A percentile compares a stretch with the other conserved stretches of the same genome.
phyloP scores from a whole-genome alignment of 2,888 invertebrate genomes.

The Falcaria lacertinaria region DNA sequence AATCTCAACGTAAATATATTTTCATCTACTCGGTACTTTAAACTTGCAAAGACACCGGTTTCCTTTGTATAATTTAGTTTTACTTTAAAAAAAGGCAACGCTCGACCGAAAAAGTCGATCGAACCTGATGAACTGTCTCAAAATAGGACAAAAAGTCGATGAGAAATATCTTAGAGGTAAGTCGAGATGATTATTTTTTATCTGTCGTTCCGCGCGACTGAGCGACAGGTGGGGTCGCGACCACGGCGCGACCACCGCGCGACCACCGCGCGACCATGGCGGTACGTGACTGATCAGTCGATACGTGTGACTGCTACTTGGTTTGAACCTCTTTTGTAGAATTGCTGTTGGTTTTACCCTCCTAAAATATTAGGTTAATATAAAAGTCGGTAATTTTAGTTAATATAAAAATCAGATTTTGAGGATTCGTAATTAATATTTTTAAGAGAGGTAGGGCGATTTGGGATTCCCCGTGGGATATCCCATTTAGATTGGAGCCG shows the following conservation, averaged over 20 bases:
- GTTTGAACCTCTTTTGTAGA: neutral
- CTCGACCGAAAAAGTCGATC: conserved; percentile 18
- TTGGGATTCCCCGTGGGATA: too few species aligned
- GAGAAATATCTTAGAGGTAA: conserved; percentile 48
- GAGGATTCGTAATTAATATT: too few species aligned
- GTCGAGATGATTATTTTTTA: conserved; percentile 54
- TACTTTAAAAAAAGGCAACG: conserved; percentile 10
- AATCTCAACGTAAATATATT: too few species aligned
- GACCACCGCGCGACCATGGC: conserved; percentile 27
- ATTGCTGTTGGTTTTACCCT: neutral
- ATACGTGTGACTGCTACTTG: conserved; percentile 27
- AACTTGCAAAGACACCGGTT: neutral
- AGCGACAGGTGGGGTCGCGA: conserved; percentile 50
- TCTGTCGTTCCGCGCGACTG: conserved; percentile 49
- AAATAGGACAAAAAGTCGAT: conserved; percentile 50
- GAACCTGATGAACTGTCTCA: conserved; percentile 50
- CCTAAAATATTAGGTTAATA: too few species aligned
- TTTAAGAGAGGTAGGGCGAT: too few species aligned
- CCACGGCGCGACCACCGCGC: conserved; percentile 21
- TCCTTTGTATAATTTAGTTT: conserved; percentile 16
- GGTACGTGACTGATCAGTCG: conserved; percentile 56
- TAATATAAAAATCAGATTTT: too few species aligned
- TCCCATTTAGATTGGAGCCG: too few species aligned
- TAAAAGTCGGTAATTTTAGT: too few species aligned
- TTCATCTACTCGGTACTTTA: neutral